phyloP scores from a whole-genome alignment of 2,888 invertebrate genomes.

The Ceramica pisi region DNA sequence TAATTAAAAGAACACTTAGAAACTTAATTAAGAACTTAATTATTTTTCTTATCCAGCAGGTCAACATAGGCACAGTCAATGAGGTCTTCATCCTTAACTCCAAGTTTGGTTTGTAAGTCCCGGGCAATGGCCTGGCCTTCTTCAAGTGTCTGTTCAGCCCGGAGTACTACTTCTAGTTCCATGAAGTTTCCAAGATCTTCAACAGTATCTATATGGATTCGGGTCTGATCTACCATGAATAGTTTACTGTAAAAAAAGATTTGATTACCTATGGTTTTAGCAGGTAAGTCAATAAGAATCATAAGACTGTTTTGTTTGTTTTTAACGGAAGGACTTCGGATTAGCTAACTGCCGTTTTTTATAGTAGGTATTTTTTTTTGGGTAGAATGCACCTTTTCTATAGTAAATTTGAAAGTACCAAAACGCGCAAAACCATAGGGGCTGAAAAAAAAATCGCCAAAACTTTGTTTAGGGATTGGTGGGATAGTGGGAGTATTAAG shows the following conservation, averaged over 20 bases:
- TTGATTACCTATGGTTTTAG: too few relatives aligned
- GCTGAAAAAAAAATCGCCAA: too few relatives aligned
- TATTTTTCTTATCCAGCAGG: slow-evolving; percentile 84
- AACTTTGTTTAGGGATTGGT: too few relatives aligned
- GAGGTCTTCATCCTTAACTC: slow-evolving; percentile 91
- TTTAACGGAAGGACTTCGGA: too few relatives aligned
- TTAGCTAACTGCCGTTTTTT: too few relatives aligned
- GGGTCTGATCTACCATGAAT: slow-evolving; percentile 95
- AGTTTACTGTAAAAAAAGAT: slow-evolving; percentile 90
- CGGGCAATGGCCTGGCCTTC: slow-evolving; percentile 94
- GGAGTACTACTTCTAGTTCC: slow-evolving; percentile 95
- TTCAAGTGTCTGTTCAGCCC: slow-evolving; percentile 92
- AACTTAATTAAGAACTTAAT: slow-evolving; percentile 10
- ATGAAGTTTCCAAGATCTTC: slow-evolving; percentile 94
- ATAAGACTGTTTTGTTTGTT: neutral
- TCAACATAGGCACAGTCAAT: slow-evolving; percentile 95
- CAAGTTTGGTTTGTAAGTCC: slow-evolving; percentile 92
- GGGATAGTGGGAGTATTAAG: too few relatives aligned
- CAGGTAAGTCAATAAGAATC: neutral
- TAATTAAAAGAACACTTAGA: too few relatives aligned
- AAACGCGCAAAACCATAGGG: too few relatives aligned
- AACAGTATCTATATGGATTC: slow-evolving; percentile 97
- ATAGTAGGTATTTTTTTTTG: too few relatives aligned
- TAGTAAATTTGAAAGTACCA: too few relatives aligned
- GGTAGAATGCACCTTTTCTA: too few relatives aligned